Conservation (phyloP, 2,113 vertebrate species). For the Pterocles gutturalis region DNA sequence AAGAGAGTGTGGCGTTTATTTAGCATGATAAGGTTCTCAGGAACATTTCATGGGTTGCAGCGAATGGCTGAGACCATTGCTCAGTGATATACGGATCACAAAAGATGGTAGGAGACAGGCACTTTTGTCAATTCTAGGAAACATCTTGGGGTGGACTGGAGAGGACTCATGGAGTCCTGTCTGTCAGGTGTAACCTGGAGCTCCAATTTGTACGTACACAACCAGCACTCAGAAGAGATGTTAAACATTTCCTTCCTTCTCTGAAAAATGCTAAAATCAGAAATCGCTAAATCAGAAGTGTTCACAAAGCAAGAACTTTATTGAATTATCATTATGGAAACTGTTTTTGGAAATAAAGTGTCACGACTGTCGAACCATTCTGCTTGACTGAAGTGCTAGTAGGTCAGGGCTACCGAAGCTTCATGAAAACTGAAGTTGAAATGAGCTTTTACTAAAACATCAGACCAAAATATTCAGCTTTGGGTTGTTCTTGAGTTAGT, state of each 20-base stretch:
- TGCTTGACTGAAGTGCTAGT: not conserved
- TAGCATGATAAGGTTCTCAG: not conserved
- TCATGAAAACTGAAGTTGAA: not conserved
- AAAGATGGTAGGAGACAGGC: not conserved
- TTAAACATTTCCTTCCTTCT: not conserved
- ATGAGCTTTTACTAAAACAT: not conserved
- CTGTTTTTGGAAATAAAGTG: not conserved
- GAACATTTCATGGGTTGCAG: fast-evolving
- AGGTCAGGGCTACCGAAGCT: not conserved
- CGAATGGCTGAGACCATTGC: fast-evolving
- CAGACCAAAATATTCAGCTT: not conserved
- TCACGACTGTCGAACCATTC: not conserved
- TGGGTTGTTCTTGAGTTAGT: not conserved
- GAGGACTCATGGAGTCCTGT: not conserved
- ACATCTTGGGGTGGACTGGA: not conserved
- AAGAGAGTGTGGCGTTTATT: not conserved
- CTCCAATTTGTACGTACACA: fast-evolving
- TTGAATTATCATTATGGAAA: not conserved
- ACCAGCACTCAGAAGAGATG: not conserved
- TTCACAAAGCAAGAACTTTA: not conserved
- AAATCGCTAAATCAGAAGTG: not conserved
- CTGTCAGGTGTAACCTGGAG: not conserved
- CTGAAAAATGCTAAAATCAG: not conserved
- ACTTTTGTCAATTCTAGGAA: not conserved
- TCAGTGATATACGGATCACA: not conserved